Evolutionary conservation across 2,113 vertebrate genomes (phyloP).

Genomic region (Xenus cinereus): DNA sequence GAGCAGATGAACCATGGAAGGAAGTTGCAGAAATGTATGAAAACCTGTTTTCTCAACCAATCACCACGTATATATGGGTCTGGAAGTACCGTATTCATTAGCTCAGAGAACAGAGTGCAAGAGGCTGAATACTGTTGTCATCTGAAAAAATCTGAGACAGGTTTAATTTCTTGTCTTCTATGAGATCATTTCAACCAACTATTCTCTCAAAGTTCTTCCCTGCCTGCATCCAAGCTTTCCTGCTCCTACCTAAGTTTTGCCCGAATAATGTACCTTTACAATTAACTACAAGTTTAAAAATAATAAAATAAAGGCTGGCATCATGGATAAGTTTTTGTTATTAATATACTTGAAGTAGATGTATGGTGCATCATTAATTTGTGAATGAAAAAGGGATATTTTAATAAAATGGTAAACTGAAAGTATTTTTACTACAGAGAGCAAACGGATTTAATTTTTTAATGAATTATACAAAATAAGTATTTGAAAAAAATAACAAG

Average conservation of each 20-base stretch:
- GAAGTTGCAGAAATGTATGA: neutral
- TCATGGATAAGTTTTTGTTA: neutral
- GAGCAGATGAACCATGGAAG: neutral
- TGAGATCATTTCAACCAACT: neutral
- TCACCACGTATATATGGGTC: neutral
- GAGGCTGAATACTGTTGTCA: neutral
- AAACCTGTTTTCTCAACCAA: neutral
- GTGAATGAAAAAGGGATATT: neutral
- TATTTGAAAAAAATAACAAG: neutral
- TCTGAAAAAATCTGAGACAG: neutral
- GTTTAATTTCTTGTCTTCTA: neutral
- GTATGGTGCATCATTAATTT: neutral
- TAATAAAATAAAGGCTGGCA: neutral
- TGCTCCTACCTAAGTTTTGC: neutral
- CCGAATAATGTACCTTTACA: neutral
- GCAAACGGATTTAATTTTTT: neutral
- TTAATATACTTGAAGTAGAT: neutral
- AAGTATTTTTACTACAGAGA: neutral
- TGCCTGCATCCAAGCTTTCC: neutral
- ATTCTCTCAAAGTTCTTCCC: neutral
- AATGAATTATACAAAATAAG: neutral
- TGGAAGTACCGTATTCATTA: neutral
- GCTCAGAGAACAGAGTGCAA: neutral
- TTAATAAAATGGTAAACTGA: neutral
- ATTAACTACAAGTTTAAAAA: neutral